A percentile compares a stretch with the other conserved stretches of the same genome.
phyloP scores from a whole-genome alignment of 2,888 invertebrate species.

The Pyrgus malvae region DNA sequence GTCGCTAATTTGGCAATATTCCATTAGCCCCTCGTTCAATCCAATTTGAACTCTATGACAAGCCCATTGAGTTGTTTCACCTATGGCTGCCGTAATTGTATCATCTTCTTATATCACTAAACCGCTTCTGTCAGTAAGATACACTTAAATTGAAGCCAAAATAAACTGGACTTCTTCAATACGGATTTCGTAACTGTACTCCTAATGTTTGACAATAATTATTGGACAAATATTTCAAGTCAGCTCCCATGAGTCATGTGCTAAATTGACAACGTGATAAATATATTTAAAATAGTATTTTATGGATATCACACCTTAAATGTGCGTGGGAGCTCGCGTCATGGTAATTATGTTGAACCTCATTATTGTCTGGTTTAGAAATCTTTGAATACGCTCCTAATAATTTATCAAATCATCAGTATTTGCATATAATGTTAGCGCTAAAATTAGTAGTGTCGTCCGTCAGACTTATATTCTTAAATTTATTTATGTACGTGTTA shows the following conservation, averaged over 20 bases:
- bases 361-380: neutral
- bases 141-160: constrained; percentile 72
- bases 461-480: too few species aligned
- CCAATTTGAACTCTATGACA: constrained; percentile 38
- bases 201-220: constrained; percentile 47
- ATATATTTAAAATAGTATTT: constrained; percentile 29
- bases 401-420: constrained; percentile 10
- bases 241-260: constrained; percentile 30
- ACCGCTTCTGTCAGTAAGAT: constrained; percentile 57
- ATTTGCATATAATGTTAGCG: constrained; percentile 12
- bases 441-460: constrained; percentile 9
- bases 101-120: constrained; percentile 51
- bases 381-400: neutral
- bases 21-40: constrained; percentile 45
- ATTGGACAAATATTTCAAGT: constrained; percentile 44
- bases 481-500: too few species aligned
- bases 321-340: constrained; percentile 15
- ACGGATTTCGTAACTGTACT: constrained; percentile 62
- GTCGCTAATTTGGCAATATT: constrained; percentile 73
- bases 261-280: constrained; percentile 32
- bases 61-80: constrained; percentile 38
- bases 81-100: neutral
- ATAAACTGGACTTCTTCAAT: constrained; percentile 64
- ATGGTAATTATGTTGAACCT: constrained; percentile 7
- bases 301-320: constrained; percentile 27